phyloP scores from a whole-genome alignment of 2,888 invertebrate species.

The Escarpia spicata region DNA sequence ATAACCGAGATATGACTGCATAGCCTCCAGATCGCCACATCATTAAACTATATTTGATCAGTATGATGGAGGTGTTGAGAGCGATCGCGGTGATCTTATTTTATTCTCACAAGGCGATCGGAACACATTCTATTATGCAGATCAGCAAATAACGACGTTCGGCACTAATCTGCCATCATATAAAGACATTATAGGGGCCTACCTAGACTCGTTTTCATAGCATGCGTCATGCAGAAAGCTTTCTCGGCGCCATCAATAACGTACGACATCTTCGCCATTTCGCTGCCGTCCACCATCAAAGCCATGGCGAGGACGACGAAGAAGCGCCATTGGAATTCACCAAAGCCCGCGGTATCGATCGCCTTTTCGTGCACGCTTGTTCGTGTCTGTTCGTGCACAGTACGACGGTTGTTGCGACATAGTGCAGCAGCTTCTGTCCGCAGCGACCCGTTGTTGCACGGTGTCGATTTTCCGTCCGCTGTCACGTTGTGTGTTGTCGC shows the following conservation, averaged over 20 bases:
- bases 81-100: background rate
- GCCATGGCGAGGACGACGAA: conserved; percentile 34
- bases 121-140: background rate
- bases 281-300: conserved; percentile 38
- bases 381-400: background rate
- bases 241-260: conserved; percentile 36
- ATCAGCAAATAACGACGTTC: background rate
- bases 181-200: background rate
- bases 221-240: conserved; percentile 37
- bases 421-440: background rate
- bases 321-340: conserved; percentile 38
- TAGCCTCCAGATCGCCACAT: background rate
- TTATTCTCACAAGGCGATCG: background rate
- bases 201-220: conserved; percentile 41
- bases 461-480: background rate
- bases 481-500: background rate
- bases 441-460: background rate
- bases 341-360: conserved; percentile 33
- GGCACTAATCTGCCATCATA: background rate
- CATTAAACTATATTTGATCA: background rate
- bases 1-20: no score
- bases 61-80: background rate
- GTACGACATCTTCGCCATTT: conserved; percentile 36
- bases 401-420: background rate
- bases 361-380: background rate